Evolutionary conservation across 23 tunicate species (phyloP).

Genomic region (Botrylloides violaceus): DNA sequence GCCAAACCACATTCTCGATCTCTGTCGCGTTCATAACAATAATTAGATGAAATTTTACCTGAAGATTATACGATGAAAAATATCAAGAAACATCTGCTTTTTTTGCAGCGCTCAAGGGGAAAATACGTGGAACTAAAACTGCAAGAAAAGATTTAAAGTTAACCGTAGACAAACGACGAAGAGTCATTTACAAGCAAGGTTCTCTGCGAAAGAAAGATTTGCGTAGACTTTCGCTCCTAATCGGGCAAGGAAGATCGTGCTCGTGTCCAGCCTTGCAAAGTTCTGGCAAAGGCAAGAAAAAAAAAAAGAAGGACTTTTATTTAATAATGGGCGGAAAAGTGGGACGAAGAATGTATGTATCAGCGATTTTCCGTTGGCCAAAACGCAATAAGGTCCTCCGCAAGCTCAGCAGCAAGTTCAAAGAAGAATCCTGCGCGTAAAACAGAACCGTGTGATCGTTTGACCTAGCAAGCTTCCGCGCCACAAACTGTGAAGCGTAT

Average conservation of each 20-base stretch:
- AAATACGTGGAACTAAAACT: constrained; percentile 20
- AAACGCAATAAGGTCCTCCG: constrained; percentile 40
- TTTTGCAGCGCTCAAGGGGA: constrained; percentile 19
- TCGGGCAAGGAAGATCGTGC: constrained; percentile 28
- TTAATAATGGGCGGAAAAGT: constrained; percentile 86
- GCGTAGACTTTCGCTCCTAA: constrained; percentile 24
- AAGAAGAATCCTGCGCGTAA: background rate
- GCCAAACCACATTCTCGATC: background rate
- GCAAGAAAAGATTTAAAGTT: constrained; percentile 37
- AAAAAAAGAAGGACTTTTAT: constrained; percentile 43
- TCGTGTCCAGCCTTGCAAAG: constrained; percentile 31
- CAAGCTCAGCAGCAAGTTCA: constrained; percentile 14
- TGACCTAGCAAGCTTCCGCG: too few relatives aligned
- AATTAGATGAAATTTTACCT: background rate
- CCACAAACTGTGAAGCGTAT: too few relatives aligned
- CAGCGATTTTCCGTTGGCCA: constrained; percentile 58
- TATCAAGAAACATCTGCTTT: background rate
- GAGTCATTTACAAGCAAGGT: constrained; percentile 55
- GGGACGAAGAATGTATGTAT: constrained; percentile 46
- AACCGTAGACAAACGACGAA: constrained; percentile 24
- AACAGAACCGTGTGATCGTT: too few relatives aligned
- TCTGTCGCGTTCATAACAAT: background rate
- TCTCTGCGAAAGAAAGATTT: constrained; percentile 37
- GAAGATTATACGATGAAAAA: background rate
- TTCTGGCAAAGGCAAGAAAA: constrained; percentile 24